Conservation (phyloP, 2,113 vertebrate species). For the Hiodon alosoides region DNA sequence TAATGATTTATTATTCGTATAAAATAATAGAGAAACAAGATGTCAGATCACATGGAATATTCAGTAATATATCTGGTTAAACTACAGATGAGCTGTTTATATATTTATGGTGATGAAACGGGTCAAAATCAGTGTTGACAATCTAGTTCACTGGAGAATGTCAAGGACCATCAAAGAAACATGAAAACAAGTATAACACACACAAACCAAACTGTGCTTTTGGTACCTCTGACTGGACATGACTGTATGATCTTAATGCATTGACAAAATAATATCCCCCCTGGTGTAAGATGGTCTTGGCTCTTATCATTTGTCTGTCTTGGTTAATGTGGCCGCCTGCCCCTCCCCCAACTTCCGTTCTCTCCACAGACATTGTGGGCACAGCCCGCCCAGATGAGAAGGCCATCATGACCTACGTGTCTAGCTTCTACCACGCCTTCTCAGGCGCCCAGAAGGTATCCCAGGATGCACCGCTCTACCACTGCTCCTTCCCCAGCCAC, state of each 20-base stretch:
- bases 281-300: not conserved
- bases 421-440: conserved; percentile 99
- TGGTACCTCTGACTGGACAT: not conserved
- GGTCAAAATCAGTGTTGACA: not conserved
- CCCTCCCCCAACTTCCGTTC: conserved; percentile 32
- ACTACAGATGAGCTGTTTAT: not conserved
- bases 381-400: conserved; percentile 98
- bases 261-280: not conserved
- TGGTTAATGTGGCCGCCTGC: conserved; percentile 15
- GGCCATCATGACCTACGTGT: conserved; percentile 99
- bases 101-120: not conserved
- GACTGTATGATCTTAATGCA: not conserved
- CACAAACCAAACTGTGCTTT: not conserved
- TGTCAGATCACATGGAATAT: not conserved
- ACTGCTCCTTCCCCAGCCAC: conserved; percentile 54
- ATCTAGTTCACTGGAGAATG: not conserved
- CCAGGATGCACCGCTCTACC: conserved; percentile 68
- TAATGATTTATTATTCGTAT: not conserved
- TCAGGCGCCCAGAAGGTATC: conserved; percentile 99
- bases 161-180: not conserved
- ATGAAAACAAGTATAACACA: not conserved
- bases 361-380: conserved; percentile 89
- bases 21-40: not conserved
- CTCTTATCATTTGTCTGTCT: not conserved
- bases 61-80: not conserved